Percentiles rank a stretch among this genome's conserved stretches.
These are phyloP conservation scores for Campylorhamphus procurvoides DNA, from an alignment of 2,113 vertebrate species.

Conservation along the genomic window DNA sequence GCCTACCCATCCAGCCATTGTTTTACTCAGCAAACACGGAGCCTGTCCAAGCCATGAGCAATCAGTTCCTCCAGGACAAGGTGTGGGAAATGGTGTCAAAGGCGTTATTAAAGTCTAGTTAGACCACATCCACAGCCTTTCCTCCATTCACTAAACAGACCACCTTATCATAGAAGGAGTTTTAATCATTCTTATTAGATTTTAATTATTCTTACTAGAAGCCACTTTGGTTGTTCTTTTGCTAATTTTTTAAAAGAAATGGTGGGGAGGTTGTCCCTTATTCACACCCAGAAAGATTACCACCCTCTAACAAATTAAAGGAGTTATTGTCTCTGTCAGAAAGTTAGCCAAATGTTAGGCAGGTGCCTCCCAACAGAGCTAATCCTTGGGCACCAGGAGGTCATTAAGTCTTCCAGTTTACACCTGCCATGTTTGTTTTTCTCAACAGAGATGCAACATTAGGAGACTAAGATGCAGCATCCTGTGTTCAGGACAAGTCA, in stretches of 20 bases:
- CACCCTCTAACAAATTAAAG: not conserved
- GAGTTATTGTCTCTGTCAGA: not conserved
- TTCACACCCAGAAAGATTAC: not conserved
- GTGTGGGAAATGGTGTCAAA: not conserved
- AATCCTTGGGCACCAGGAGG: not conserved
- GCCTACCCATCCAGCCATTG: not conserved
- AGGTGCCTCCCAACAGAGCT: not conserved
- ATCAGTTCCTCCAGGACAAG: not conserved
- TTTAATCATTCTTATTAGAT: not conserved
- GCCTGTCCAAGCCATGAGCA: not conserved
- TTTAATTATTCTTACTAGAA: not conserved
- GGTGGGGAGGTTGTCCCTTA: rapidly evolving
- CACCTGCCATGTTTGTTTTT: not conserved
- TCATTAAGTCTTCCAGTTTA: not conserved
- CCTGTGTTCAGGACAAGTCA: not conserved
- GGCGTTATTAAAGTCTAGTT: not conserved
- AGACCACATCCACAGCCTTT: not conserved
- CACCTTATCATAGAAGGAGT: not conserved
- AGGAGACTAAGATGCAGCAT: not conserved
- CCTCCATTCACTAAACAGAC: not conserved
- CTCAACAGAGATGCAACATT: not conserved
- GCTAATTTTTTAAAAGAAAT: not conserved
- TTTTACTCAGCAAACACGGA: not conserved
- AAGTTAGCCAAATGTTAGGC: not conserved
- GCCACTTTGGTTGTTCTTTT: not conserved